phyloP scores from a whole-genome alignment of 1,140 invertebrate genomes.

The Harlomillsia oculata region DNA sequence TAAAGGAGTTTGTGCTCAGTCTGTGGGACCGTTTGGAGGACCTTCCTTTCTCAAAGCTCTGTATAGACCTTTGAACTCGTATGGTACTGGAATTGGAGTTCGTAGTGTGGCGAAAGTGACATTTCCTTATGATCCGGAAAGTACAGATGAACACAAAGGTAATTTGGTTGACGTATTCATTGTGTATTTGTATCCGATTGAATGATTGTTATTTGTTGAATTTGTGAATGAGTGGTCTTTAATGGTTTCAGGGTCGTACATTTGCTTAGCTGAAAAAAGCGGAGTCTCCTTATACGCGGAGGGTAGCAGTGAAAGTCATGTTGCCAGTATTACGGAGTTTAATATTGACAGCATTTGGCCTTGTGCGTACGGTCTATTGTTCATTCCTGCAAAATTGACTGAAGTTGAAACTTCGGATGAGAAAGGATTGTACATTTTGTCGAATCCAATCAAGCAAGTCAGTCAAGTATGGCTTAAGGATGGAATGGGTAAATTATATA shows the following conservation, averaged over 20 bases:
- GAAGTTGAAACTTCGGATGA: constrained; percentile 3
- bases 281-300: constrained; percentile 31
- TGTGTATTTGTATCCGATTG: too few species aligned
- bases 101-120: constrained; percentile 16
- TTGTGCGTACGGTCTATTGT: constrained; percentile 24
- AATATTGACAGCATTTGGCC: constrained; percentile 25
- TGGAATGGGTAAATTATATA: not conserved
- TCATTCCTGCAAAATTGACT: constrained; percentile 18
- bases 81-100: constrained; percentile 30
- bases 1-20: constrained; percentile 27
- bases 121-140: constrained; percentile 7
- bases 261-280: constrained; percentile 30
- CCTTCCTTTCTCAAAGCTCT: constrained; percentile 26
- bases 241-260: constrained; percentile 11
- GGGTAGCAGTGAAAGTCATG: constrained; percentile 28
- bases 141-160: not conserved
- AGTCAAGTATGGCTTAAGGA: constrained; percentile 24
- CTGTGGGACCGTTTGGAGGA: constrained; percentile 30
- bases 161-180: too few species aligned
- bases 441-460: constrained; percentile 34
- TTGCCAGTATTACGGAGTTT: constrained; percentile 31
- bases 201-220: too few species aligned
- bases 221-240: not conserved
- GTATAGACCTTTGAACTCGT: constrained; percentile 29
- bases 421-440: constrained; percentile 26